Conservation (phyloP, 1,140 invertebrate genomes). For the Laodelphax striatellus region DNA sequence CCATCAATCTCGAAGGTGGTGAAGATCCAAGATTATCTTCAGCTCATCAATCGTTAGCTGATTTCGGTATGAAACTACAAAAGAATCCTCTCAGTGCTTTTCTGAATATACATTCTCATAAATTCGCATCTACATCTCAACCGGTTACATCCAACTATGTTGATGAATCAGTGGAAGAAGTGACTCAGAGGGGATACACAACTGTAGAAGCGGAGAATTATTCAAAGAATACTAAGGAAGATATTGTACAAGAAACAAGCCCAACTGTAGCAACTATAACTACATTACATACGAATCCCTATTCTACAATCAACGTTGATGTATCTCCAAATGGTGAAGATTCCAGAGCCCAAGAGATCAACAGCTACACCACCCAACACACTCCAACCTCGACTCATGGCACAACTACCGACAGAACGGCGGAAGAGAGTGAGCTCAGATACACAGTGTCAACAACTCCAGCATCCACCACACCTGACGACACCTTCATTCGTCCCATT, state of each 20-base stretch:
- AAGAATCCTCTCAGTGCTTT: no score
- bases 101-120: no score
- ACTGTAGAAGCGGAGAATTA: not conserved
- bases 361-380: not conserved
- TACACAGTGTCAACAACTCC: not conserved
- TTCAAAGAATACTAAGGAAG: not conserved
- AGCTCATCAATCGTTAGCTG: no score
- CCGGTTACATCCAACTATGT: not conserved
- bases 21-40: not conserved
- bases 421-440: not conserved
- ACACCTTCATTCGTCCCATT: constrained; percentile 7
- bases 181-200: not conserved
- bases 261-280: not conserved
- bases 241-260: not conserved
- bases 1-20: not conserved
- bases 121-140: not conserved
- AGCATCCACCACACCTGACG: not conserved
- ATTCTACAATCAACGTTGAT: constrained; percentile 14
- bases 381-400: no score
- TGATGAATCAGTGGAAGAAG: not conserved
- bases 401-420: no score
- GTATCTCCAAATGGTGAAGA: constrained; percentile 8
- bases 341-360: not conserved
- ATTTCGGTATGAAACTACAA: no score
- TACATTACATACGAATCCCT: constrained; percentile 14